These are phyloP conservation scores for Drosophila mettleri DNA, from an alignment of 2,888 invertebrate species.

Conservation along the genomic window DNA sequence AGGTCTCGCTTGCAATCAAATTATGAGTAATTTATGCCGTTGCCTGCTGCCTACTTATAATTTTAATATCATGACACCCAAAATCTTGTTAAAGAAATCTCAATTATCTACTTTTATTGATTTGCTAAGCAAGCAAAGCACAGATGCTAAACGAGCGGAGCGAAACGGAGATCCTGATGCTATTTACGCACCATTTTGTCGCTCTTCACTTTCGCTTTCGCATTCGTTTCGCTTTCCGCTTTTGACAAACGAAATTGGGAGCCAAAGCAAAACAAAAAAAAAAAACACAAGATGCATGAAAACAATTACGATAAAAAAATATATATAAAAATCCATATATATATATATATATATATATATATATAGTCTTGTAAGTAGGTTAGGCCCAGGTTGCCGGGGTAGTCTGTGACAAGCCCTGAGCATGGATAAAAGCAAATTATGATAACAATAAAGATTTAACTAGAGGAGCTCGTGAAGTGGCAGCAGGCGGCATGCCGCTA, in stretches of 20 bases:
- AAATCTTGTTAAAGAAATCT: slow-evolving; percentile 79
- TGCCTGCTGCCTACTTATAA: slow-evolving; percentile 57
- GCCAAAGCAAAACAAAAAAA: slow-evolving; percentile 7
- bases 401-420: slow-evolving; percentile 69
- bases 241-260: slow-evolving; percentile 42
- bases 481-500: slow-evolving; percentile 72
- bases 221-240: slow-evolving; percentile 32
- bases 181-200: slow-evolving; percentile 75
- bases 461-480: slow-evolving; percentile 73
- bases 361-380: slow-evolving; percentile 44
- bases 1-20: slow-evolving; percentile 73
- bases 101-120: slow-evolving; percentile 81
- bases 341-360: slow-evolving; percentile 12
- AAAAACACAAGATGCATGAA: slow-evolving; percentile 64
- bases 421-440: slow-evolving; percentile 81
- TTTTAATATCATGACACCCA: slow-evolving; percentile 73
- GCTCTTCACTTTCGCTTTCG: slow-evolving; percentile 57
- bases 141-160: slow-evolving; percentile 56
- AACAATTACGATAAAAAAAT: slow-evolving; percentile 79
- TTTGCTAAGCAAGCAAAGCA: slow-evolving; percentile 61
- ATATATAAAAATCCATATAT: slow-evolving; percentile 15
- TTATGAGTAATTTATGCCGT: slow-evolving; percentile 74
- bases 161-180: slow-evolving; percentile 55
- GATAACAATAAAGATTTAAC: slow-evolving; percentile 81
- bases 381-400: slow-evolving; percentile 47